Base-by-base conservation (phyloP, 2,888 invertebrate genomes). In the Diadegma fenestrale region DNA sequence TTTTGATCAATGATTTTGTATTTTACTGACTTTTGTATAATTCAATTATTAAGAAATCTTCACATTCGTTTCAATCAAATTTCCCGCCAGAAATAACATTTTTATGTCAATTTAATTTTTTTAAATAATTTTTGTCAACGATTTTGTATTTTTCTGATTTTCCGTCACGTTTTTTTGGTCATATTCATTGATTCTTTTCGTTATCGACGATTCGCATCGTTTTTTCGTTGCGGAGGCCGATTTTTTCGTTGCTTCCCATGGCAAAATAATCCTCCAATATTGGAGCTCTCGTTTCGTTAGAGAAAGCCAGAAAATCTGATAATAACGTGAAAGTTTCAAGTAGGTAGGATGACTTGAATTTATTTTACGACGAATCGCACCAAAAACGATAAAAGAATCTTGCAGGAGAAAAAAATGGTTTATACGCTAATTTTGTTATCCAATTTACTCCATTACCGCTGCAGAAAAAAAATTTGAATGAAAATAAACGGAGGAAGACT, bases 271-370 rank as follows among this genome's bases (percentile, higher is more conserved):
- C n/a, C 68, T 68, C n/a, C 26, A 2, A 45, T 58, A 58, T 58
- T 58, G 5, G 45, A 68, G 68, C 26, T 26, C 8, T 37, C 17
- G 26, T 33, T 33, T 51, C 51, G 71, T 71, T 71, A 71, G 71
- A 71, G 71, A 71, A 71, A 71, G 71, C 51, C 30, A 51, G 71
- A 48, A 71, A 71, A 71, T 71, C 48, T 45, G 71, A 71, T 71
- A 48, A 48, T 33, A 64, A 17, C 71, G 71, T 51, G 71, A 71
- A 71, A 71, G 71, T 71, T 48, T 30, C 51, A 30, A 48, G 37
- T n/a, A 64, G 17, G 33, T 64, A 37, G 33, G 64, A 64, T 37
- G 64, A 37, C n/a, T 37, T 10, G 64, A 58, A 58, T 58, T 26
- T 26, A 14, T 58, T 58, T 58, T 58, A 26, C 58, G 58, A 26